Base-by-base conservation (phyloP, 2,797 vertebrate genomes). In the Crocidura indochinensis region DNA sequence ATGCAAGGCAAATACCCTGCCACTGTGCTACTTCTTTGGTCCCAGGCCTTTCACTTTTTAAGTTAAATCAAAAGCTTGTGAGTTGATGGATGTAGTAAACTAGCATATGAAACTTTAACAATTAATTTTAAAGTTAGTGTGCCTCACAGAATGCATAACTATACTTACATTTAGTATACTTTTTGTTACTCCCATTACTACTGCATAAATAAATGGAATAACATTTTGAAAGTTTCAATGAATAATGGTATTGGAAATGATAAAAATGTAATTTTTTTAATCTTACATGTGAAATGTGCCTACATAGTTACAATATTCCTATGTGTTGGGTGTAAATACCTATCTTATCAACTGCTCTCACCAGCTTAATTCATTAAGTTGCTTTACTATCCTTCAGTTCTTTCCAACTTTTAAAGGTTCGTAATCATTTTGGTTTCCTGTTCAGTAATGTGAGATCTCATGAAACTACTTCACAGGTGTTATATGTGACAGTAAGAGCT, bases 401-500 rank as follows among this genome's bases (percentile, higher is more conserved):
- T 88, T 95, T 64, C 88, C 67, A 73, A 69, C 82, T 90, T 88
- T 93, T 91, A 46, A 47, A 90, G 91, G 68, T 49, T 56, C 0
- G 0, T 78, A 89, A 88, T 96, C 92, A 24, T 88, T 87, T 95
- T 83, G 71, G 46, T 91, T 94, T 94, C 83, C 74, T 92, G 62
- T 78, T 84, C 62, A 31, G 96, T 91, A 95, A 96, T 7, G 1
- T 60, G 90, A 97, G 94, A 92, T 0, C 24, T 27, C 12, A 0
- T 76, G 90, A 84, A 75, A 73, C 77, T 4, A 20, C 67, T 69
- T 90, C 83, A 31, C 95, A 96, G 94, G 94, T 96, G 96, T 85
- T 85, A 12, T 56, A 4, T 90, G n/a, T 78, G 89, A 88, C 68
- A 81, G 78, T 27, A 76, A 6, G 26, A 64, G 77, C 80, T 84